Evolutionary conservation across 2,113 vertebrate genomes (phyloP).

Genomic region (Phrynosoma platyrhinos): DNA sequence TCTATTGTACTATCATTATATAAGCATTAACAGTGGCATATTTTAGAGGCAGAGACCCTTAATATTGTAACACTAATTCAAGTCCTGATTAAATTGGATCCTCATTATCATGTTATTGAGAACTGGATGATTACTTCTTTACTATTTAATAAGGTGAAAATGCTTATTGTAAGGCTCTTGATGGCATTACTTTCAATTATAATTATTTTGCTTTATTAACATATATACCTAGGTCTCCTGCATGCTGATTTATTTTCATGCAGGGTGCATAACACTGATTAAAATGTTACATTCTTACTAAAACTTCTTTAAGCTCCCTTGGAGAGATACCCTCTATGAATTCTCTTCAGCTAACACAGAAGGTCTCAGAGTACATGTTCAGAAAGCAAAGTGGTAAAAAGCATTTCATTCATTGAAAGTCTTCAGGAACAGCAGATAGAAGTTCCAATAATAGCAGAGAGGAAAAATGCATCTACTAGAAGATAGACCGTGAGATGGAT

Average conservation of each 20-base stretch:
- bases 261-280: constrained; percentile 60
- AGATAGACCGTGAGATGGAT: constrained; percentile 51
- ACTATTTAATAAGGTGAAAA: constrained; percentile 68
- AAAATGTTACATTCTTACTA: constrained; percentile 64
- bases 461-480: constrained; percentile 56
- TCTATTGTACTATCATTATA: constrained; percentile 10
- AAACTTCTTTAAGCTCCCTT: constrained; percentile 63
- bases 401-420: constrained; percentile 61
- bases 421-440: constrained; percentile 55
- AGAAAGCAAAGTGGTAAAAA: constrained; percentile 59
- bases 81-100: constrained; percentile 70
- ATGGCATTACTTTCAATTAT: constrained; percentile 64
- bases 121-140: constrained; percentile 55
- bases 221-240: constrained; percentile 47
- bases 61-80: constrained; percentile 56
- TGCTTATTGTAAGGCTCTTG: constrained; percentile 48
- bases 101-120: constrained; percentile 53
- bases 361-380: constrained; percentile 69
- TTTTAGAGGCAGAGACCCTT: constrained; percentile 63
- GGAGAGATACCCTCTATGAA: constrained; percentile 62
- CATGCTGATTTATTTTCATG: constrained; percentile 64
- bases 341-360: constrained; percentile 63
- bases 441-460: constrained; percentile 45
- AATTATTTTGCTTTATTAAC: constrained; percentile 54
- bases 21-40: constrained; percentile 35